Conservation (phyloP, 2,113 vertebrate species). For the Charina bottae region DNA sequence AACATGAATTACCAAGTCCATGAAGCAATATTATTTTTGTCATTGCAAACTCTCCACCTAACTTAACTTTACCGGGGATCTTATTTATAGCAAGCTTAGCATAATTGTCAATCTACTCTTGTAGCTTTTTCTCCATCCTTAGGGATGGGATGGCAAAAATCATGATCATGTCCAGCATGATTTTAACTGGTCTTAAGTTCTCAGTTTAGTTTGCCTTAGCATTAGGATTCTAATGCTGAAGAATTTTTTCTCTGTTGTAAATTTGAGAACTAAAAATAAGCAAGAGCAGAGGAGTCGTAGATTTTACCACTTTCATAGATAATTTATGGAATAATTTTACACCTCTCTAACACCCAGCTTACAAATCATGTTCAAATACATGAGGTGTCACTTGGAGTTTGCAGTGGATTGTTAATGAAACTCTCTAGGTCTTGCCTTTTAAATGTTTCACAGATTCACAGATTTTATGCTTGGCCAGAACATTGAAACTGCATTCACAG, state of each 20-base stretch:
- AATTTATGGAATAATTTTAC: slow-evolving; percentile 74
- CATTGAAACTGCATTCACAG: slow-evolving; percentile 60
- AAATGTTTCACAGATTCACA: slow-evolving; percentile 63
- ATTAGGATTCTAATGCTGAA: slow-evolving; percentile 11
- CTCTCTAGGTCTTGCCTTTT: slow-evolving; percentile 66
- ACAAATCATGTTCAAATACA: slow-evolving; percentile 68
- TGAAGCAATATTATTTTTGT: not conserved
- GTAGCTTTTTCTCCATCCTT: not conserved
- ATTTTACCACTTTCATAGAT: slow-evolving; percentile 65
- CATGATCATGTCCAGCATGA: not conserved
- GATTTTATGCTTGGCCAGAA: slow-evolving; percentile 70
- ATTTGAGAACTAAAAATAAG: slow-evolving; percentile 69
- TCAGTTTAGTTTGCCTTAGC: slow-evolving; percentile 22
- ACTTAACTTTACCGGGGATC: not conserved
- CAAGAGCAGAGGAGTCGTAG: slow-evolving; percentile 57
- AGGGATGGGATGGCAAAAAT: not conserved
- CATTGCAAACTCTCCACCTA: not conserved
- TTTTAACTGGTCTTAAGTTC: slow-evolving; percentile 19
- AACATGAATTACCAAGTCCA: not conserved
- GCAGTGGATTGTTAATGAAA: slow-evolving; percentile 67
- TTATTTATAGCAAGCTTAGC: slow-evolving; percentile 14
- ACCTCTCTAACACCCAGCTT: slow-evolving; percentile 62
- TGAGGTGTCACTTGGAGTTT: slow-evolving; percentile 70
- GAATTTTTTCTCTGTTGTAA: slow-evolving; percentile 49
- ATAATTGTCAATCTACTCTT: slow-evolving; percentile 11